These are phyloP conservation scores for Gerris lacustris DNA, from an alignment of 2,888 invertebrate genomes.

Conservation along the genomic window DNA sequence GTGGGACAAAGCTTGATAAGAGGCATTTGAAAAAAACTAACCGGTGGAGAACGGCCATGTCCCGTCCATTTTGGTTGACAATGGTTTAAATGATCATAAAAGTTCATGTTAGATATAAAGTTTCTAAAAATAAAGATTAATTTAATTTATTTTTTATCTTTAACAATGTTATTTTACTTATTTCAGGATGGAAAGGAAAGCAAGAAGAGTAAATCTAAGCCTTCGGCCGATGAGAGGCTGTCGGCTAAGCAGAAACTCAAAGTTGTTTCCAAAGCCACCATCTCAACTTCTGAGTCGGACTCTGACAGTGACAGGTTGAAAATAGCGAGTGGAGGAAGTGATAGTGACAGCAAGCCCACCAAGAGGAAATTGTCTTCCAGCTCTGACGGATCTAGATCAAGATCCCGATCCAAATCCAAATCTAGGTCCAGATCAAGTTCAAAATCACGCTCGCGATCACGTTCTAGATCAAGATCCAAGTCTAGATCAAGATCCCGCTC, in stretches of 20 bases:
- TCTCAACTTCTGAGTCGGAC: conserved; percentile 78
- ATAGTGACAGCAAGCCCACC: conserved; percentile 20
- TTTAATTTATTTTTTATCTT: no score
- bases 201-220: not conserved
- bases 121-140: no score
- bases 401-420: conserved; percentile 37
- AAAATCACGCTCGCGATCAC: conserved; percentile 32
- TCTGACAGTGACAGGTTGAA: conserved; percentile 48
- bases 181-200: conserved; percentile 4
- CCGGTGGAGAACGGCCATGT: no score
- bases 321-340: conserved; percentile 39
- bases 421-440: conserved; percentile 33
- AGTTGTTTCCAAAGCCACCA: conserved; percentile 86
- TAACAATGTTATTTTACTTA: no score
- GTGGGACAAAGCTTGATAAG: no score
- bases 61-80: no score
- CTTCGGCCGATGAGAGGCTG: conserved; percentile 49
- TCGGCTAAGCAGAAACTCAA: conserved; percentile 73
- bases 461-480: conserved; percentile 34
- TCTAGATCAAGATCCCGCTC: conserved; percentile 36
- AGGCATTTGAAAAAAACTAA: no score
- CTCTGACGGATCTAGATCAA: conserved; percentile 38
- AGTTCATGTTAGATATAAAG: no score
- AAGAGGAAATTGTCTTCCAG: conserved; percentile 23
- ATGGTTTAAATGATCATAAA: not conserved